Base-by-base conservation (phyloP, 2,113 vertebrate species). In the Microcebus tavaratra region DNA sequence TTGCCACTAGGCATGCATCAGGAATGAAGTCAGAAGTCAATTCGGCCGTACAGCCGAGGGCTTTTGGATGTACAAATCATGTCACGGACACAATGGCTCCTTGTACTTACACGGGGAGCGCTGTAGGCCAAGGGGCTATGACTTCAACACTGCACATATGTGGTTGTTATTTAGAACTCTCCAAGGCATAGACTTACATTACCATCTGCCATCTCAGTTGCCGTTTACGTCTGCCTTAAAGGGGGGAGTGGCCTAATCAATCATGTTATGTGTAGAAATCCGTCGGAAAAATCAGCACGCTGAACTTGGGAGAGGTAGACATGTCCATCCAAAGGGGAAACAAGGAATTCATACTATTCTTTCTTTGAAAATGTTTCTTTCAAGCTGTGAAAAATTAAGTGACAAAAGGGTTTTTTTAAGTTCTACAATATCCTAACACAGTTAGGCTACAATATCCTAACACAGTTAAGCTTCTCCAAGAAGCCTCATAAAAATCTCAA, bases 181-280 rank as follows among this genome's bases (percentile, higher is more conserved):
- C 97, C 3, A 15, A 98, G 98, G 97, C 96, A 97, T 84, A 96
- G 55, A 95, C 97, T 98, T 96, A 94, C 76, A 76, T 80, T 80
- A 81, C 98, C 98, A 98, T 98, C 98, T 99, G 98, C 75, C 67
- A 85, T 91, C 89, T 98, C 76, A 70, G 83, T 97, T 92, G 79
- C 91, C 96, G 96, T 98, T 97, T 93, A 91, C 95, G 96, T 98
- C 94, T 98, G 96, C 92, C 93, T 97, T 84, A 59, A 91, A 92
- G 85, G 9, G 45, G 34, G 89, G 50, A 63, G 82, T n/a, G 73
- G 55, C 50, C 34, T 48, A 90, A 94, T 92, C 96, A 93, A 87
- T 95, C 96, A 83, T 87, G 91, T 57, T 50, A 5, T 72, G 25
- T 68, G 27, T 73, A 61, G 90, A 98, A 97, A 95, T 14, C 4